A percentile compares a stretch with the other conserved stretches of the same genome.
Conservation (phyloP, 2,797 vertebrate genomes). For the Liasis olivaceus region DNA sequence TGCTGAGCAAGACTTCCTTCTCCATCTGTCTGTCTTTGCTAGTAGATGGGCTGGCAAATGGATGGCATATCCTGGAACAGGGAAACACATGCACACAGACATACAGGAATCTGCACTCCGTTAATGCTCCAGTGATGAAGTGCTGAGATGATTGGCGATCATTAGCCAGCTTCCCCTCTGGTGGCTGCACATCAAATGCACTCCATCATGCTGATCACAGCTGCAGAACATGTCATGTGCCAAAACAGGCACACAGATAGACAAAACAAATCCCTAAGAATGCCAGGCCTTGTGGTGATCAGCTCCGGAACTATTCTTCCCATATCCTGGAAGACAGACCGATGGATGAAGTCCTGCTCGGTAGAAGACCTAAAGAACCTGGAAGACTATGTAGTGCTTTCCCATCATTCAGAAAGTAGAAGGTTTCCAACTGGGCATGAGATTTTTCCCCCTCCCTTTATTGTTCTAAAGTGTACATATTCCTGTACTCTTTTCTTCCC, state of each 20-base stretch:
- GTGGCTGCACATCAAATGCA: neutral
- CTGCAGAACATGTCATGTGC: neutral
- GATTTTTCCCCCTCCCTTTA: no score
- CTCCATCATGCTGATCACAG: neutral
- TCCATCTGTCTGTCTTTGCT: neutral
- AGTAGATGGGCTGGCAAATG: neutral
- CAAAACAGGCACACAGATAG: neutral
- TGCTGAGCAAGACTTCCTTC: neutral
- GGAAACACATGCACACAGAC: neutral
- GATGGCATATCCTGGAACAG: neutral
- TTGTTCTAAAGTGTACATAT: no score
- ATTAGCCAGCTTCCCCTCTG: neutral
- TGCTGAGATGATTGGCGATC: neutral
- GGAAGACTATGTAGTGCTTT: no score
- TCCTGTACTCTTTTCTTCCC: no score
- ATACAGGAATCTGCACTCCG: neutral
- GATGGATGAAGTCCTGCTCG: neutral
- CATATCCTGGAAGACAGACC: neutral
- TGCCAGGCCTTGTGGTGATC: neutral
- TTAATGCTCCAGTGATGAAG: neutral
- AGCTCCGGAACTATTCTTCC: neutral
- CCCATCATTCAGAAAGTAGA: no score
- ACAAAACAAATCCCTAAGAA: neutral
- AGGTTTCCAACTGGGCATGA: no score
- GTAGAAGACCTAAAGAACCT: no score